These are phyloP conservation scores for Poeciliopsis presidionis DNA, from an alignment of 2,797 vertebrate species.

Conservation along the genomic window DNA sequence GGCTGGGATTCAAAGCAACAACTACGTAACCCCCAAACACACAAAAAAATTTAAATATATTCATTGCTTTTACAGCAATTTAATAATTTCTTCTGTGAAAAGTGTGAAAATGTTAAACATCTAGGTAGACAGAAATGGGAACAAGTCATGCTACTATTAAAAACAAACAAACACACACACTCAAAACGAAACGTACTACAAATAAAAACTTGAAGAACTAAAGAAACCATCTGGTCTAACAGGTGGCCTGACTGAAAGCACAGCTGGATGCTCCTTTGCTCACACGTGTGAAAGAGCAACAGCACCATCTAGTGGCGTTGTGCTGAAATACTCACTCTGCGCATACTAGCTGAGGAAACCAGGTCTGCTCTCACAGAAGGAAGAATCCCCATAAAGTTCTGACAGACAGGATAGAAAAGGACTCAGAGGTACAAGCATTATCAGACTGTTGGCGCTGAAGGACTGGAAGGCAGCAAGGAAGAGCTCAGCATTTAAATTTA, in stretches of 20 bases:
- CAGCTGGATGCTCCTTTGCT: background rate
- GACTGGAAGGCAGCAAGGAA: conserved; percentile 24
- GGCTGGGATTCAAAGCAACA: background rate
- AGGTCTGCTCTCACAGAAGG: conserved; percentile 81
- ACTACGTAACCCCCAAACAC: background rate
- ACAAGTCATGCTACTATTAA: background rate
- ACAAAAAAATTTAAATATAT: background rate
- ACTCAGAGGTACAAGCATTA: conserved; percentile 37
- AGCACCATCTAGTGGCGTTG: conserved; percentile 58
- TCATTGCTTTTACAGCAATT: background rate
- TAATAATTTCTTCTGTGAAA: background rate
- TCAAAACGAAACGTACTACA: background rate
- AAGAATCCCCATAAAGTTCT: conserved; percentile 81
- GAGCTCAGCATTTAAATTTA: conserved; percentile 19
- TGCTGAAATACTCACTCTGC: conserved; percentile 81
- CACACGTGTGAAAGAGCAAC: conserved; percentile 27
- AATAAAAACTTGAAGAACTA: background rate
- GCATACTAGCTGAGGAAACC: conserved; percentile 74
- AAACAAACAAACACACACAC: background rate
- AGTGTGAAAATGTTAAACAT: background rate
- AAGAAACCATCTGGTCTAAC: background rate
- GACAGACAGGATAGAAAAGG: conserved; percentile 49
- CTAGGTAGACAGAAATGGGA: background rate
- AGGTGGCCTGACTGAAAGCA: conserved; percentile 47
- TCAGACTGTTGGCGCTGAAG: conserved; percentile 4